Conservation (phyloP, 2,888 invertebrate species). For the Hoplodrina ambigua region DNA sequence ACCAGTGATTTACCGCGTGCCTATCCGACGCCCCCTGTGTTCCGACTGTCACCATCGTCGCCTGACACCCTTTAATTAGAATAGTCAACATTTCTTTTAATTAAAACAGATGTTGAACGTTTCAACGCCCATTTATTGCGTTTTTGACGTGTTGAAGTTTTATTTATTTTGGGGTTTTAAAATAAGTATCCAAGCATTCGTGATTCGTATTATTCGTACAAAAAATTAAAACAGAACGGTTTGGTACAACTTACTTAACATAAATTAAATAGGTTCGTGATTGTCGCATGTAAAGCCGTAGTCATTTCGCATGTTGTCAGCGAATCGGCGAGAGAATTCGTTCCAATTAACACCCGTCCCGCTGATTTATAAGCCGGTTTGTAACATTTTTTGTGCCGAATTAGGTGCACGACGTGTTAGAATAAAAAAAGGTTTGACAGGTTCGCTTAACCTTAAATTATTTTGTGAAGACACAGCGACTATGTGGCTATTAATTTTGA, state of each 20-base stretch:
- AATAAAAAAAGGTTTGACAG: slow-evolving; percentile 72
- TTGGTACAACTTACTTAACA: slow-evolving; percentile 11
- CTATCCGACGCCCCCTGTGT: slow-evolving; percentile 52
- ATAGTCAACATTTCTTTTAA: slow-evolving; percentile 59
- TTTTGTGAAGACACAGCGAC: slow-evolving; percentile 40
- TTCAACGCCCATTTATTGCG: slow-evolving; percentile 49
- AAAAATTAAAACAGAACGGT: background rate
- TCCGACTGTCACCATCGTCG: slow-evolving; percentile 52
- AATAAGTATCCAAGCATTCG: background rate
- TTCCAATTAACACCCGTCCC: slow-evolving; percentile 87
- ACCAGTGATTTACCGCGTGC: slow-evolving; percentile 78
- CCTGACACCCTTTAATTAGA: slow-evolving; percentile 65
- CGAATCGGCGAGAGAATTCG: slow-evolving; percentile 76
- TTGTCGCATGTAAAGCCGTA: slow-evolving; percentile 40
- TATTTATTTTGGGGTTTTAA: slow-evolving; percentile 47
- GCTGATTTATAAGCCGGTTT: slow-evolving; percentile 84
- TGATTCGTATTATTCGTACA: background rate
- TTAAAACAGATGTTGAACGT: slow-evolving; percentile 56
- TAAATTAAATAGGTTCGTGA: slow-evolving; percentile 43
- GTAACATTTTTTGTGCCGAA: slow-evolving; percentile 81
- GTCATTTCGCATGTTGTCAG: slow-evolving; percentile 71
- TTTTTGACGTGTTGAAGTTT: slow-evolving; percentile 43
- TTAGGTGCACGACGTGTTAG: slow-evolving; percentile 80
- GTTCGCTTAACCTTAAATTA: slow-evolving; percentile 62
- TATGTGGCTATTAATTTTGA: slow-evolving; percentile 17